phyloP scores from a whole-genome alignment of 37 sponge, comb jelly and placozoan species.

The Theonella swinhoei region DNA sequence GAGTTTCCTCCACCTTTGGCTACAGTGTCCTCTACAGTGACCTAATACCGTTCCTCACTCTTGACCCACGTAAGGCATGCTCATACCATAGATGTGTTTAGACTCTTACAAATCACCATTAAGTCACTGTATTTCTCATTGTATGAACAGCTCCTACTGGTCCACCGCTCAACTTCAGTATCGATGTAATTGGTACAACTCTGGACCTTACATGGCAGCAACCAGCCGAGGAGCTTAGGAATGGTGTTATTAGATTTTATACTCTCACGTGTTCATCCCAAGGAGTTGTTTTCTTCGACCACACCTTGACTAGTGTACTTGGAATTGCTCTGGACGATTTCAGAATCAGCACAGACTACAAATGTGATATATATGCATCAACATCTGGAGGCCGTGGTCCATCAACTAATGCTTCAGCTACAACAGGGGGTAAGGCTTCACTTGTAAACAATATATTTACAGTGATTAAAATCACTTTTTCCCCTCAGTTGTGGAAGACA shows the following conservation, averaged over 20 bases:
- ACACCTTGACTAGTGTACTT: background rate
- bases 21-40: background rate
- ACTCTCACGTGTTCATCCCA: constrained; percentile 15
- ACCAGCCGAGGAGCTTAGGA: constrained; percentile 3
- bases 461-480: too few relatives aligned
- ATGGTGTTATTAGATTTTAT: constrained; percentile 21
- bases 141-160: constrained; percentile 17
- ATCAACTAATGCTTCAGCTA: background rate
- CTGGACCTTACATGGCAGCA: constrained; percentile 16
- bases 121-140: background rate
- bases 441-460: background rate
- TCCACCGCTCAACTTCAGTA: constrained; percentile 12
- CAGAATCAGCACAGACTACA: background rate
- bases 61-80: background rate
- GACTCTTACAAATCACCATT: too few relatives aligned
- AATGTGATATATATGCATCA: background rate
- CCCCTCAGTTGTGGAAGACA: background rate
- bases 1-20: background rate
- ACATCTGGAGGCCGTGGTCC: background rate
- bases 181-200: background rate
- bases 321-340: background rate
- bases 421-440: background rate
- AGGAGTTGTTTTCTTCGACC: background rate
- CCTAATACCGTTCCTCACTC: background rate
- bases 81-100: too few relatives aligned